These are phyloP conservation scores for Meandrina meandrites DNA, from an alignment of 92 coral and sea anemone species.

Conservation along the genomic window DNA sequence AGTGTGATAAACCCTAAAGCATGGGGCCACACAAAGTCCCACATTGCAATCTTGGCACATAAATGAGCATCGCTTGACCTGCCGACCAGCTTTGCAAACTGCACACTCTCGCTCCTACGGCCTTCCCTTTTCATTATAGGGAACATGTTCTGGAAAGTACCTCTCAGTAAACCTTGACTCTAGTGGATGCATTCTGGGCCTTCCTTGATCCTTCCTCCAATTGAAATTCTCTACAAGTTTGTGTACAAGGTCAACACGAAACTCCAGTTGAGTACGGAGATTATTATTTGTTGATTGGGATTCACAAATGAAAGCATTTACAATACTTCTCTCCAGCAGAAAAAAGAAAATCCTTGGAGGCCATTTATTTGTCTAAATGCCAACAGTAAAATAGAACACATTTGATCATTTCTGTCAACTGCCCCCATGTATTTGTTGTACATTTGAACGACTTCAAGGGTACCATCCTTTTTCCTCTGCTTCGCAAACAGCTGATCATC, in stretches of 20 bases:
- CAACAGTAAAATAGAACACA: no score
- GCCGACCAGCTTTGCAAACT: conserved; percentile 28
- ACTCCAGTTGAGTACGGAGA: no score
- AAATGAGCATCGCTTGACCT: conserved; percentile 27
- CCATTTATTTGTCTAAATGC: no score
- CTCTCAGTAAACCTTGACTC: conserved; percentile 44
- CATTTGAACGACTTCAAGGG: no score
- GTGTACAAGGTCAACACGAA: conserved; percentile 35
- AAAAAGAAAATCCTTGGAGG: no score
- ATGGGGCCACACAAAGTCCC: conserved; percentile 56
- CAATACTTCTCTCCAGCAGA: no score
- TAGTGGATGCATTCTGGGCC: conserved; percentile 30
- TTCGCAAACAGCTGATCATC: no score
- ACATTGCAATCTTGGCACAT: conserved; percentile 51
- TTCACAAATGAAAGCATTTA: no score
- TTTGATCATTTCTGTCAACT: no score
- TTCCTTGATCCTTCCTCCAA: conserved; percentile 27
- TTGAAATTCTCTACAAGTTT: conserved; percentile 30
- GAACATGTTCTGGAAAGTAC: conserved; percentile 50
- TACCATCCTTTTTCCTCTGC: no score
- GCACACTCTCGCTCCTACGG: conserved; percentile 33
- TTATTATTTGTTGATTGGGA: no score
- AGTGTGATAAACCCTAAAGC: conserved; percentile 45
- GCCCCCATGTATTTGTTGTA: no score
- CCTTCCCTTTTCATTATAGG: conserved; percentile 46